A percentile compares a stretch with the other conserved stretches of the same genome.
phyloP scores from a whole-genome alignment of 2,888 invertebrate species.

The Bruchidius siliquastri region DNA sequence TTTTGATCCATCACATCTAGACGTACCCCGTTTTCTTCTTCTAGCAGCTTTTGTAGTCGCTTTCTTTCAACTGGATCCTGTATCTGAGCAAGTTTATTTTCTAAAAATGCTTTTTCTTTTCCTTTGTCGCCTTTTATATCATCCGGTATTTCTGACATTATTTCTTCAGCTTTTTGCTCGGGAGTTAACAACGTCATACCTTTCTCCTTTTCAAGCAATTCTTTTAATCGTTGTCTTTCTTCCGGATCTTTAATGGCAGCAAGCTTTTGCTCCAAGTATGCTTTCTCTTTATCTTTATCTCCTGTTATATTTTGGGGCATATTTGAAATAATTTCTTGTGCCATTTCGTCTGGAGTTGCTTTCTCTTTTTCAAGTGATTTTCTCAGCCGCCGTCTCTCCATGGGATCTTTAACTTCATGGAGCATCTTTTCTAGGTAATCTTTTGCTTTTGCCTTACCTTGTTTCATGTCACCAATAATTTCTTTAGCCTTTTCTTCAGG shows the following conservation, averaged over 20 bases:
- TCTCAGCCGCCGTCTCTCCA: no score
- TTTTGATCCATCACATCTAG: neutral
- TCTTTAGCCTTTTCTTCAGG: neutral
- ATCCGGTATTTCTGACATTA: neutral
- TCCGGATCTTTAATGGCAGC: neutral
- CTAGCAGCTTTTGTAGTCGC: neutral
- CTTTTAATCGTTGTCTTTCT: neutral
- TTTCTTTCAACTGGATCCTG: neutral
- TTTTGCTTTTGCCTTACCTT: no score
- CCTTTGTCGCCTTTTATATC: neutral
- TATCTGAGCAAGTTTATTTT: neutral
- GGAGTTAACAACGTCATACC: neutral
- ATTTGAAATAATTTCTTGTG: neutral
- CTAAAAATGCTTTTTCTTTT: neutral
- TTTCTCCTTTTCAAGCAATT: neutral
- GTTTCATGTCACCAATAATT: neutral
- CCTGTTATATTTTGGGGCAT: neutral
- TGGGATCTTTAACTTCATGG: no score
- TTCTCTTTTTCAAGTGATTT: no score
- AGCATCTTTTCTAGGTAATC: no score
- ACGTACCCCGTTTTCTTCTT: neutral
- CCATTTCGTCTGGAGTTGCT: neutral
- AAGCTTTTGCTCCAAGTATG: neutral
- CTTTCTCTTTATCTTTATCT: neutral
- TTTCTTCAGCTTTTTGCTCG: neutral